phyloP scores from a whole-genome alignment of 2,113 vertebrate genomes.

The Hystrix cristata region DNA sequence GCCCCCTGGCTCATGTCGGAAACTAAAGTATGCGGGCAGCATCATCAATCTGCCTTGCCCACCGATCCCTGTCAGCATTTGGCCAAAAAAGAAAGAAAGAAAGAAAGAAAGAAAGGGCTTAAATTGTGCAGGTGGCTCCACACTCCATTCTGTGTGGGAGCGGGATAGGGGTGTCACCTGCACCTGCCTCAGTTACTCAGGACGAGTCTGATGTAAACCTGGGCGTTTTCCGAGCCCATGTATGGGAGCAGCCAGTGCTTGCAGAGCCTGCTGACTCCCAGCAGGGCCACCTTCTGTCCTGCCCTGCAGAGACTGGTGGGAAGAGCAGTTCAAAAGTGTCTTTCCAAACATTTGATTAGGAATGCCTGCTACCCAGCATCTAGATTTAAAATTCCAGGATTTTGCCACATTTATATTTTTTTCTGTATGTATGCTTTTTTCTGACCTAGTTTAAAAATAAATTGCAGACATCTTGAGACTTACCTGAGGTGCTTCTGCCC shows the following conservation, averaged over 20 bases:
- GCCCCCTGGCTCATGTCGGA: neutral
- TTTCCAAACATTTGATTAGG: neutral
- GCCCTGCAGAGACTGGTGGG: neutral
- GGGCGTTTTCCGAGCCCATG: neutral
- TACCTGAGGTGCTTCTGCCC: neutral
- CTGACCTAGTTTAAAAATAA: conserved; percentile 21
- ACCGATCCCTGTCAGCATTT: neutral
- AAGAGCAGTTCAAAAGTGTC: neutral
- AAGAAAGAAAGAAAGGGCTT: neutral
- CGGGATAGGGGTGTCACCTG: neutral
- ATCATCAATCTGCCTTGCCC: neutral
- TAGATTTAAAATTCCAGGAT: neutral
- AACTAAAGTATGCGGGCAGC: neutral
- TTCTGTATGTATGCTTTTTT: neutral
- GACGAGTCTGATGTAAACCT: neutral
- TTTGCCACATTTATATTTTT: neutral
- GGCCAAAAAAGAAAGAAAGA: neutral
- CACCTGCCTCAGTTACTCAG: neutral
- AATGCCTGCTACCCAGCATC: neutral
- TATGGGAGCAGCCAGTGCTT: neutral
- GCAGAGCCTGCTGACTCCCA: neutral
- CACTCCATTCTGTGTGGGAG: fast-evolving
- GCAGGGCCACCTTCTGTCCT: neutral
- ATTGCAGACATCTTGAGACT: neutral
- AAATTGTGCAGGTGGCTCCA: neutral